Conservation (phyloP, 1,140 invertebrate genomes). For the Planococcus citri region DNA sequence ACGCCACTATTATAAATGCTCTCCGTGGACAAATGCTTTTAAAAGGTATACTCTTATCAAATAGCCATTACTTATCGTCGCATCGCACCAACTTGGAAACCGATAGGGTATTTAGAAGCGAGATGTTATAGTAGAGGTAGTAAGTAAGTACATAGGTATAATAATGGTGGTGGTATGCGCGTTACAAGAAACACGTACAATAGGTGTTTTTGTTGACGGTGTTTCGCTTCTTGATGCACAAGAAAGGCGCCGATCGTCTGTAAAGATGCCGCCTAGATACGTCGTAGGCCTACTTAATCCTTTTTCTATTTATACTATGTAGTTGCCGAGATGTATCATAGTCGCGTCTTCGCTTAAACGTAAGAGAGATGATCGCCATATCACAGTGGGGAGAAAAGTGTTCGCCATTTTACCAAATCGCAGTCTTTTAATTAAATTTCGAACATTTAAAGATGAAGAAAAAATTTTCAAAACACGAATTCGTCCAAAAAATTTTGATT, state of each 20-base stretch:
- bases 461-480: too few species aligned
- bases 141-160: too few species aligned
- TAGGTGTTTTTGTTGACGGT: slow-evolving; percentile 6
- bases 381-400: too few species aligned
- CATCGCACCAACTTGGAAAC: not conserved
- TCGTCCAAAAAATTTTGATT: too few species aligned
- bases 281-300: not conserved
- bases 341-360: too few species aligned
- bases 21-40: not conserved
- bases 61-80: not conserved
- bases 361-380: too few species aligned
- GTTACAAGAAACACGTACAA: not conserved
- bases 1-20: too few species aligned
- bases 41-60: slow-evolving; percentile 1
- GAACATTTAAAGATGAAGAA: too few species aligned
- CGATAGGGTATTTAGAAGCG: slow-evolving; percentile 6
- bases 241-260: not conserved
- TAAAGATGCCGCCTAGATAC: not conserved
- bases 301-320: not conserved
- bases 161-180: not conserved
- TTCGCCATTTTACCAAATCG: too few species aligned
- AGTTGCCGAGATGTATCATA: too few species aligned
- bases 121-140: too few species aligned
- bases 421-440: too few species aligned
- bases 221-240: not conserved